phyloP scores from a whole-genome alignment of 2,888 invertebrate genomes.

The Drosophila merina region DNA sequence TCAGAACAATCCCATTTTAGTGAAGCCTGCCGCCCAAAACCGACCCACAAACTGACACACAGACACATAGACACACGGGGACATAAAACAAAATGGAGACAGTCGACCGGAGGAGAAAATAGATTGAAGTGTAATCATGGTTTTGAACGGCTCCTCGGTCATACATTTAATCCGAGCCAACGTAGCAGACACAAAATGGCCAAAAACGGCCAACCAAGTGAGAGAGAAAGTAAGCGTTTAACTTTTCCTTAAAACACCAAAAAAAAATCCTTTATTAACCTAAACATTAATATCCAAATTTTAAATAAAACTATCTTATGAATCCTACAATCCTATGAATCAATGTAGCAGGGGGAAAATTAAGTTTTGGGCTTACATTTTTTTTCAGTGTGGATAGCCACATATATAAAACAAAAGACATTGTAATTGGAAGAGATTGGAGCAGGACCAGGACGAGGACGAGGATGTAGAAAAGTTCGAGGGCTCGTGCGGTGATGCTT shows the following conservation, averaged over 20 bases:
- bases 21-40: constrained; percentile 41
- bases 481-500: constrained; percentile 74
- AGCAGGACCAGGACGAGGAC: constrained; percentile 11
- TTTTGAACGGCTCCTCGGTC: constrained; percentile 78
- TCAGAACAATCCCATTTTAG: constrained; percentile 56
- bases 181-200: constrained; percentile 73
- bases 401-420: constrained; percentile 75
- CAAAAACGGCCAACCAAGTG: constrained; percentile 62
- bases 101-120: constrained; percentile 56
- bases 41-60: constrained; percentile 15
- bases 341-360: no score
- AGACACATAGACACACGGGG: constrained; percentile 19
- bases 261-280: neutral
- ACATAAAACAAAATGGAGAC: constrained; percentile 76
- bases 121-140: constrained; percentile 80
- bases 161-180: constrained; percentile 76
- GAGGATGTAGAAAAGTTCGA: constrained; percentile 54
- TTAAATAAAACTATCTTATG: neutral
- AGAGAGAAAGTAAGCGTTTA: constrained; percentile 66
- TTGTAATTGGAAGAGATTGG: constrained; percentile 67
- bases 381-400: constrained; percentile 19
- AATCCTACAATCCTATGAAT: neutral
- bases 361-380: no score
- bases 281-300: neutral
- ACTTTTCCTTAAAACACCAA: constrained; percentile 4